Conservation (phyloP, 2,888 invertebrate genomes). For the Dyspetes luteomarginatus region DNA sequence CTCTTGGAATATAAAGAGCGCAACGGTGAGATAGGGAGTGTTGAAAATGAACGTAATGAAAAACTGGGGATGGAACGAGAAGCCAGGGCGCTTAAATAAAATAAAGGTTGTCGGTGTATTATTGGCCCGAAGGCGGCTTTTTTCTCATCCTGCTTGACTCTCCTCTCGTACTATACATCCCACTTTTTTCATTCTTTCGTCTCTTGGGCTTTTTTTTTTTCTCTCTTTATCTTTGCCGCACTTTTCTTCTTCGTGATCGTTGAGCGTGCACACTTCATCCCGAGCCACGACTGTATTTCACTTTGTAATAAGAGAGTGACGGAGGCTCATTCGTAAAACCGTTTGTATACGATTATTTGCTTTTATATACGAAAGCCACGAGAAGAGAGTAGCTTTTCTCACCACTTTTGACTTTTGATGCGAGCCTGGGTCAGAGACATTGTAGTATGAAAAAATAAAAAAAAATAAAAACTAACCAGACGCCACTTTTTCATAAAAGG, state of each 20-base stretch:
- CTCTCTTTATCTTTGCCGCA: too few species aligned
- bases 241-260: slow-evolving; percentile 43
- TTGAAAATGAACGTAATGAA: slow-evolving; percentile 81
- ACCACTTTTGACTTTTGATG: slow-evolving; percentile 39
- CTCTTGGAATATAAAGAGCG: slow-evolving; percentile 65
- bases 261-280: slow-evolving; percentile 64
- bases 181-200: background rate
- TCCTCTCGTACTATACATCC: background rate
- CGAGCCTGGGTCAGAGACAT: slow-evolving; percentile 22
- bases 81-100: slow-evolving; percentile 80
- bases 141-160: slow-evolving; percentile 67
- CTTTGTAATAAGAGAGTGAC: slow-evolving; percentile 65
- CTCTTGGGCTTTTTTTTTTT: slow-evolving; percentile 54
- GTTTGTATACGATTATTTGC: slow-evolving; percentile 68
- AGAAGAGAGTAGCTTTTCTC: slow-evolving; percentile 25
- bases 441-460: slow-evolving; percentile 31
- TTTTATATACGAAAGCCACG: slow-evolving; percentile 52
- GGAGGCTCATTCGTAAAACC: slow-evolving; percentile 64
- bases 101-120: slow-evolving; percentile 81
- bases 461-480: slow-evolving; percentile 18
- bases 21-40: slow-evolving; percentile 66
- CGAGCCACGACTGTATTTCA: slow-evolving; percentile 66
- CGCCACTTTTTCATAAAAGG: slow-evolving; percentile 49
- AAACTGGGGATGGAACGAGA: slow-evolving; percentile 75
- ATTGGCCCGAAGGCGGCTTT: slow-evolving; percentile 77